These are phyloP conservation scores for Gisinianus flammeolus DNA, from an alignment of 2,888 invertebrate species.

Conservation along the genomic window DNA sequence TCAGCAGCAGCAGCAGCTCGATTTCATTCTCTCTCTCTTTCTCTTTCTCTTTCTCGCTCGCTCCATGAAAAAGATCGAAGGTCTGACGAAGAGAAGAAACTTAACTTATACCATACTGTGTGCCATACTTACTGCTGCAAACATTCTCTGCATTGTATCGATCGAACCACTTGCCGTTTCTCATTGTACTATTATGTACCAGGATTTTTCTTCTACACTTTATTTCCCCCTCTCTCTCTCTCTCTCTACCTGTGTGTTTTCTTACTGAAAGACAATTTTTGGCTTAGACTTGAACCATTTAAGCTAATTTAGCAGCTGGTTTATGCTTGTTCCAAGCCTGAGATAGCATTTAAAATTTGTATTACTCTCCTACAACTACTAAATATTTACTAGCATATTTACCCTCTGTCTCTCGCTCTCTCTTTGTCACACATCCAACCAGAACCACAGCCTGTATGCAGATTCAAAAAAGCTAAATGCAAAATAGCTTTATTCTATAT, in stretches of 20 bases:
- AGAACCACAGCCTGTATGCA: too few relatives aligned
- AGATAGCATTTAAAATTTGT: too few relatives aligned
- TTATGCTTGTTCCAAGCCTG: too few relatives aligned
- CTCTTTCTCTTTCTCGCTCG: background rate
- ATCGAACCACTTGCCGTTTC: conserved; percentile 44
- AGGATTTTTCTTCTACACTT: conserved; percentile 18
- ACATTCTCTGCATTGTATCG: conserved; percentile 59
- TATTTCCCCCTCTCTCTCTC: conserved; percentile 35
- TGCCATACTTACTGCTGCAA: conserved; percentile 53
- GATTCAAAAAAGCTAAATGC: too few relatives aligned
- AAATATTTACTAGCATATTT: too few relatives aligned
- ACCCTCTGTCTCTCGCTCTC: too few relatives aligned
- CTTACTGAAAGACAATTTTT: background rate
- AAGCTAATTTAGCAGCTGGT: background rate
- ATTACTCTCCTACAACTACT: too few relatives aligned
- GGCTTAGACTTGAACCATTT: background rate
- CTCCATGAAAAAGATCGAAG: conserved; percentile 20
- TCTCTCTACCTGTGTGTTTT: background rate
- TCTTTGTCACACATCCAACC: too few relatives aligned
- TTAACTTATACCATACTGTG: conserved; percentile 3
- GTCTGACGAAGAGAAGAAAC: conserved; percentile 1
- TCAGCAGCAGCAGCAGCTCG: background rate
- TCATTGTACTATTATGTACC: conserved; percentile 5
- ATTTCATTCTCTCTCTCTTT: background rate
- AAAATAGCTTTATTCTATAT: too few relatives aligned